Base-by-base conservation (phyloP, 2,113 vertebrate genomes). In the Aegithalos caudatus region DNA sequence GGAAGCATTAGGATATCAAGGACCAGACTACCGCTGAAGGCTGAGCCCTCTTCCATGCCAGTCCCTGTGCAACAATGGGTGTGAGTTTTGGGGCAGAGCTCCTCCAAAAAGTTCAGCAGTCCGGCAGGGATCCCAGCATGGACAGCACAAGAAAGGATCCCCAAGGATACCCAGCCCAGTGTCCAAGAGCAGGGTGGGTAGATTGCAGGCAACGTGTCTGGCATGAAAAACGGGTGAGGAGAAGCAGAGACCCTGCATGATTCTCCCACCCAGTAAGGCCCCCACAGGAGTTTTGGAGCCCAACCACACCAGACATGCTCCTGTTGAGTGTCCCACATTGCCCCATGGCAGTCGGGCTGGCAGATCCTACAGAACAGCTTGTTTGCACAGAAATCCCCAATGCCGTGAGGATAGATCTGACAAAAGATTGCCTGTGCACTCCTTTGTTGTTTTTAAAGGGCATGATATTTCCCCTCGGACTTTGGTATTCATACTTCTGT, bases 391-490 rank as follows among this genome's bases (percentile, higher is more conserved):
- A 90, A 93, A 73, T 93, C 85, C 72, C 90, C 94, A 81, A 14
- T 35, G 93, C 65, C 5, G 2, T 3, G 28, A 81, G 85, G 67
- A 47, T 33, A 83, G 92, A 88, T 92, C 87, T 88, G 67, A 92
- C 92, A 83, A 71, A 93, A 97, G 93, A 96, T 91, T 96, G 93
- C 82, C 92, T 93, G 23, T 60, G 53, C 56, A 1, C 60, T 86
- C 69, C 92, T 95, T 90, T 95, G 92, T 95, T 95, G 85, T 92
- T 94, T 92, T 82, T 83, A 96, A 97, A 97, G 94, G 94, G 95
- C 96, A 95, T 90, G 93, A 74, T 96, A 96, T 97, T 96, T 96
- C 95, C 95, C 94, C 82, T 92, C 1, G 35, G 95, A 96, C 90
- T 92, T 93, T 86, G 92, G 60, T 92, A 86, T 94, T 96, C 95